Evolutionary conservation across 2,113 vertebrate genomes (phyloP).

Genomic region (Argyrosomus japonicus): DNA sequence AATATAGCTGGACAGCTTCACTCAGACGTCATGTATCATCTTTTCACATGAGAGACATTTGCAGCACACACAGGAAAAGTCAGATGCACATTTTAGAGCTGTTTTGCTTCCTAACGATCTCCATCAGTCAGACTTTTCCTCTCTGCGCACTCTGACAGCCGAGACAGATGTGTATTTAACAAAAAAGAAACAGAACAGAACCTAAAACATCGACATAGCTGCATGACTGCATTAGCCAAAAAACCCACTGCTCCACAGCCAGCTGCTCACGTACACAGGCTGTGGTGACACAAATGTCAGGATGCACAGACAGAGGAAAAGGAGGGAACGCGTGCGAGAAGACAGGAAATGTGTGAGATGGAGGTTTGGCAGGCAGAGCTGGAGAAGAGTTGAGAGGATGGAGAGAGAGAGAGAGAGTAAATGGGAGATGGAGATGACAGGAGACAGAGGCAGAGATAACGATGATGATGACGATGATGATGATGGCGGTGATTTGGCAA

Average conservation of each 20-base stretch:
- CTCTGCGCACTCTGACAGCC: conserved; percentile 27
- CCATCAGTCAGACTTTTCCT: conserved; percentile 17
- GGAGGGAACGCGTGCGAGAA: neutral
- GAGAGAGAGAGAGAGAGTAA: conserved; percentile 6
- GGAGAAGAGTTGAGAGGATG: conserved; percentile 26
- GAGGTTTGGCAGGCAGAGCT: conserved; percentile 48
- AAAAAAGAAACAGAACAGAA: neutral
- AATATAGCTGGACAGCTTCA: neutral
- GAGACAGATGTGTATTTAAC: conserved; percentile 42
- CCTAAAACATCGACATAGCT: neutral
- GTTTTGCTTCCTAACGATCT: neutral
- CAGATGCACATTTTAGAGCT: neutral
- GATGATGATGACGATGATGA: conserved; percentile 2
- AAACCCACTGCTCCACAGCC: neutral
- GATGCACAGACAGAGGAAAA: conserved; percentile 8
- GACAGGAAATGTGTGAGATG: conserved; percentile 38
- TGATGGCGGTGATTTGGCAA: conserved; percentile 45
- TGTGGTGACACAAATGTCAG: conserved; percentile 16
- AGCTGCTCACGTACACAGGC: conserved; percentile 30
- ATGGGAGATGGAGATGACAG: conserved; percentile 42
- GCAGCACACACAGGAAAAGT: neutral
- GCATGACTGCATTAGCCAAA: conserved; percentile 5
- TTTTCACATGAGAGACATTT: conserved; percentile 2
- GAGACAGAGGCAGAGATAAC: conserved; percentile 33
- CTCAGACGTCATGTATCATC: neutral